Evolutionary conservation across 2,797 vertebrate species (phyloP), one percentile per base, ranked within the genome.

Genomic region (Lemur catta): DNA sequence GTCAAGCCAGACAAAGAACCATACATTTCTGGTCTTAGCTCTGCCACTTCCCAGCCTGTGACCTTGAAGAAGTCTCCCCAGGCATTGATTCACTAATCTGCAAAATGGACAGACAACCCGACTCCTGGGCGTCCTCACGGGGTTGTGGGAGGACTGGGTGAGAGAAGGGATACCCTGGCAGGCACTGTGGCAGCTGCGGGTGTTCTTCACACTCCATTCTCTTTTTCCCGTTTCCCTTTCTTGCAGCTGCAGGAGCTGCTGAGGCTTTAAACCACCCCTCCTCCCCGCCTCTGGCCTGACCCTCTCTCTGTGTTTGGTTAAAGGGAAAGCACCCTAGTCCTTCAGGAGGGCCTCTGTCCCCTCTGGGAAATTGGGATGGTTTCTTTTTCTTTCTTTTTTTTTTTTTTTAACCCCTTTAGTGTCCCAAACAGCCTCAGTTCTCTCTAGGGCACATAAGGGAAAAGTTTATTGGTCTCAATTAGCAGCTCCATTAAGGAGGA

Each of bases 381-480:
- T 80, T 33, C 15, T 76, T 43, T 20, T 80, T 91, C 81, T 89
- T 97, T 76, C 43, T 46, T 46, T 46, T 10, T 46, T 46, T 43
- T 17, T 43, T 84, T 93, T 88, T 89, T 97, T 72, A 96, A 96
- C 94, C 65, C 93, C 78, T 91, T 48, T 89, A 84, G 89, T 71
- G 57, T 88, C 84, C n/a, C 35, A 79, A 71, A 80, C 59, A 48
- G 52, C 48, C 61, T 94, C 46, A 17, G 61, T 95, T 96, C 84
- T 96, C 89, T 86, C 55, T 69, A 43, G 88, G 84, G 94, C 89
- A 96, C 89, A 69, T 52, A 94, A 95, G 95, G 80, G 55, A 30
- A 96, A 95, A 96, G 96, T 98, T 98, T 97, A 97, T 97, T 97
- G 94, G 96, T 88, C 94, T 94, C 96, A 98, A 98, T 98, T 98